Evolutionary conservation across 2,113 vertebrate genomes (phyloP).

Genomic region (Nesoenas mayeri): DNA sequence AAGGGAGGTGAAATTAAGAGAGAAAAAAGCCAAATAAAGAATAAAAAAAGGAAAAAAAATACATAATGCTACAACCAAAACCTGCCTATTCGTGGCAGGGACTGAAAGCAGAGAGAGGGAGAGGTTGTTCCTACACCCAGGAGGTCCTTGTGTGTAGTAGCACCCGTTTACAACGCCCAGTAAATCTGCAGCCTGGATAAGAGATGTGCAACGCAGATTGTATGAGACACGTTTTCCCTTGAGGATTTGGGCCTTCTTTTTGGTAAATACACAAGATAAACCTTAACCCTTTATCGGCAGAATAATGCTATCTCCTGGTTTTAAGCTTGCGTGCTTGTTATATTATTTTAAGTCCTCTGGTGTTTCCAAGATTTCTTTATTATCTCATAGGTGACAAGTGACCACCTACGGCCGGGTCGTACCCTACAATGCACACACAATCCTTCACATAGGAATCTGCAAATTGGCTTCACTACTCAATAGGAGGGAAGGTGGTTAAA

Average conservation of each 20-base stretch:
- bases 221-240: background rate
- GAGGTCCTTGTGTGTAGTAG: fast-evolving
- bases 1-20: background rate
- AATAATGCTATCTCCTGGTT: background rate
- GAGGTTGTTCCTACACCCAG: background rate
- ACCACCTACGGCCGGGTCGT: background rate
- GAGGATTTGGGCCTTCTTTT: background rate
- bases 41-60: background rate
- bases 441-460: background rate
- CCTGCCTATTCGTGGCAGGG: background rate
- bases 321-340: background rate
- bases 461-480: background rate
- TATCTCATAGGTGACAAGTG: background rate
- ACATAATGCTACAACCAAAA: background rate
- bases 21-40: background rate
- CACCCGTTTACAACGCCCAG: background rate
- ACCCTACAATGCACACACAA: background rate
- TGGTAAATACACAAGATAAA: background rate
- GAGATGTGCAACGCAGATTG: background rate
- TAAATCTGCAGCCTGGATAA: background rate
- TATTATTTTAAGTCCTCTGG: background rate
- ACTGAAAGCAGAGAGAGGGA: background rate
- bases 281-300: background rate
- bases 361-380: background rate
- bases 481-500: background rate